phyloP scores from a whole-genome alignment of 2,797 vertebrate species.

The Pempheris klunzingeri region DNA sequence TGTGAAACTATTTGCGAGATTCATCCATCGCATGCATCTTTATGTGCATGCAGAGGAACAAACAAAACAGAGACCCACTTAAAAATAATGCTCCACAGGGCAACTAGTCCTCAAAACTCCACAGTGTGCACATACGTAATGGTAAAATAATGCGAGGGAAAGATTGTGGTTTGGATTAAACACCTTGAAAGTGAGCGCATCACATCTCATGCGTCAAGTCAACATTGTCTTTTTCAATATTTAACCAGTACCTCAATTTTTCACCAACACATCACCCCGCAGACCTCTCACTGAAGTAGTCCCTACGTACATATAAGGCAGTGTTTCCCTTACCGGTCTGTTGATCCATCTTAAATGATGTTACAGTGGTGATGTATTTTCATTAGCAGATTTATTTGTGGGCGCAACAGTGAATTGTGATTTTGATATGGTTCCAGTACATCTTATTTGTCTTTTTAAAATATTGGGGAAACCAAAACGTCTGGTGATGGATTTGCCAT shows the following conservation, averaged over 20 bases:
- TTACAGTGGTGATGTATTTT: slow-evolving; percentile 42
- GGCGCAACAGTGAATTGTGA: slow-evolving; percentile 44
- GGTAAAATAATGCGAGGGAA: not conserved
- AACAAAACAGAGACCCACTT: not conserved
- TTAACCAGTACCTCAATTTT: slow-evolving; percentile 11
- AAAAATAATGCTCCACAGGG: not conserved
- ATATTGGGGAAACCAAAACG: slow-evolving; percentile 20
- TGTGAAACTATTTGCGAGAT: not conserved
- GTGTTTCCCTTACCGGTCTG: slow-evolving; percentile 15
- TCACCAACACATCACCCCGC: not conserved
- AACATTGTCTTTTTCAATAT: not conserved
- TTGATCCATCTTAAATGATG: slow-evolving; percentile 35
- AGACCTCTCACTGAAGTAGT: slow-evolving; percentile 15
- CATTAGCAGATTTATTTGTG: slow-evolving; percentile 42
- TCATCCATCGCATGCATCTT: accelerated
- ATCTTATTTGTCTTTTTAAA: slow-evolving; percentile 31
- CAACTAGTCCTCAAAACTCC: too few relatives aligned
- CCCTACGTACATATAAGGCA: slow-evolving; percentile 8
- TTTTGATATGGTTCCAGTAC: slow-evolving; percentile 35
- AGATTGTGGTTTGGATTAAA: not conserved
- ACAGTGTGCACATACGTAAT: too few relatives aligned
- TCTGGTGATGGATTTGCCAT: slow-evolving; percentile 62
- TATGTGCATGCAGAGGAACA: not conserved
- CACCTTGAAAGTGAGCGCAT: not conserved
- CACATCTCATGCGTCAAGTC: not conserved